Evolutionary conservation across 2,797 vertebrate genomes (phyloP).

Genomic region (Coregonus sp.): DNA sequence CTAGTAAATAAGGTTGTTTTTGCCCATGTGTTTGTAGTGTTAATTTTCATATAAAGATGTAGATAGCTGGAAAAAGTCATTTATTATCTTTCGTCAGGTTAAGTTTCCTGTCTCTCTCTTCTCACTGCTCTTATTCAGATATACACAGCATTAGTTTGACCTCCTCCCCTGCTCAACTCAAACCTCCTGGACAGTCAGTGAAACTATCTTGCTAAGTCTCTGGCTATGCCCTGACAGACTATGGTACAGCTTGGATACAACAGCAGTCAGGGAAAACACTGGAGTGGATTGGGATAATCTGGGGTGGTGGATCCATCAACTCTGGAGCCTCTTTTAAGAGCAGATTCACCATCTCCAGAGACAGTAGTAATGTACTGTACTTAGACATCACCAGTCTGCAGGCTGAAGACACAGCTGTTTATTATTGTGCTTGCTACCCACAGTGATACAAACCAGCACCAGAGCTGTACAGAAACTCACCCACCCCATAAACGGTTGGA

Average conservation of each 20-base stretch:
- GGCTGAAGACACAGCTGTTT: conserved; percentile 46
- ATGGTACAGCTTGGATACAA: too few species aligned
- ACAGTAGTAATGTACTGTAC: conserved; percentile 37
- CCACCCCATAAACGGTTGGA: too few species aligned
- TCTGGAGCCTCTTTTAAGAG: conserved; percentile 23
- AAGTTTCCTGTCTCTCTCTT: neutral
- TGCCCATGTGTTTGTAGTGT: too few species aligned
- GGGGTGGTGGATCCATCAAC: conserved; percentile 12
- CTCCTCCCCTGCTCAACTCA: too few species aligned
- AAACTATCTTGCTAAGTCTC: too few species aligned
- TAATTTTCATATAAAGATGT: neutral
- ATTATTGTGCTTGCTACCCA: conserved; percentile 39
- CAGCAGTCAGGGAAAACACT: too few species aligned
- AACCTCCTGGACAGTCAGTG: too few species aligned
- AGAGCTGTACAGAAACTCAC: conserved; percentile 23
- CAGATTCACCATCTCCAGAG: conserved; percentile 52
- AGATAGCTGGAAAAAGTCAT: too few species aligned
- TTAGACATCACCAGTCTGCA: conserved; percentile 52
- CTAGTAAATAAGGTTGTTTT: too few species aligned
- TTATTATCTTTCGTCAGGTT: neutral
- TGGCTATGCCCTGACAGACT: too few species aligned
- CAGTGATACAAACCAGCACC: conserved; percentile 23
- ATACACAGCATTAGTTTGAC: neutral
- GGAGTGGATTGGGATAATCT: neutral
- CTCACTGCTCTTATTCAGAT: neutral